Percentiles rank a stretch among this genome's conserved stretches.
phyloP scores from a whole-genome alignment of 2,888 invertebrate genomes.

The Troides aeacus region DNA sequence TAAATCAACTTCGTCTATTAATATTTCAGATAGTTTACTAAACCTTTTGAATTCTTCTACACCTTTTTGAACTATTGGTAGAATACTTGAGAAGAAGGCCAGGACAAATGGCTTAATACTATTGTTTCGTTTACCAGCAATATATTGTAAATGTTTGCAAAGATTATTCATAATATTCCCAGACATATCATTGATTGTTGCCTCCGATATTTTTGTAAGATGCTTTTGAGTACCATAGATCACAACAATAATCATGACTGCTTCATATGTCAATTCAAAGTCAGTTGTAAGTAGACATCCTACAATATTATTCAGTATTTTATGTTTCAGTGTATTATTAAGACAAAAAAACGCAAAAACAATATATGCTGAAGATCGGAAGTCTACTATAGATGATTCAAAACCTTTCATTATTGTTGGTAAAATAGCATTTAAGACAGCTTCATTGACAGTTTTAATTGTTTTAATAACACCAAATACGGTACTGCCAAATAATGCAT shows the following conservation, averaged over 20 bases:
- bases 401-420: constrained; percentile 87
- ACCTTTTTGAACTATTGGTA: constrained; percentile 74
- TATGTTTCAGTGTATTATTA: constrained; percentile 82
- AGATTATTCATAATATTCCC: constrained; percentile 56
- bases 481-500: constrained; percentile 90
- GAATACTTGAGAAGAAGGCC: constrained; percentile 76
- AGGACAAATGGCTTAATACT: constrained; percentile 79
- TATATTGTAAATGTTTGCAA: constrained; percentile 57
- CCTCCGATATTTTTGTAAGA: constrained; percentile 70
- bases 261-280: constrained; percentile 76
- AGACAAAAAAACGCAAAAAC: constrained; percentile 85
- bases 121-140: constrained; percentile 64
- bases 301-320: constrained; percentile 82
- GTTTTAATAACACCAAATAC: constrained; percentile 85
- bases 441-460: constrained; percentile 77
- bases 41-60: constrained; percentile 69
- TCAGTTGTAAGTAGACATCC: constrained; percentile 61
- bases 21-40: constrained; percentile 75
- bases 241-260: constrained; percentile 83
- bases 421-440: constrained; percentile 84
- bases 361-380: constrained; percentile 86
- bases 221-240: constrained; percentile 84
- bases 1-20: constrained; percentile 82
- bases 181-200: constrained; percentile 73
- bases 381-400: constrained; percentile 84